Conservation (phyloP, 2,113 vertebrate genomes). For the Fregetta grallaria region DNA sequence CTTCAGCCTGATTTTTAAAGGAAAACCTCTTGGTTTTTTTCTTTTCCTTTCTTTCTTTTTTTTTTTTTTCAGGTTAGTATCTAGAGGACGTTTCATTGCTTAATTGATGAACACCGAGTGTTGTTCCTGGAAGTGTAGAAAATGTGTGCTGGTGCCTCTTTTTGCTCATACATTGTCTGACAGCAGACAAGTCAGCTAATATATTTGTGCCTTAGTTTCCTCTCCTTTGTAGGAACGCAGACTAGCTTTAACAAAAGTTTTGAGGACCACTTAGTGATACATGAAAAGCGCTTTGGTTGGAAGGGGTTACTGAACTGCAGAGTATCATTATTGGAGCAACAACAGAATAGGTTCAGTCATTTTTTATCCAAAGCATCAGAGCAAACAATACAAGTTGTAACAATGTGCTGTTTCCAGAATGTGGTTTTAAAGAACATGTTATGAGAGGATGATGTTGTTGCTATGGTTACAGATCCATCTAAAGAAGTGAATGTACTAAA, state of each 20-base stretch:
- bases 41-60: not conserved
- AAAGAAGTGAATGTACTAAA: not conserved
- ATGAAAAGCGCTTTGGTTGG: not conserved
- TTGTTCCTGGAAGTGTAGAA: not conserved
- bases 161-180: not conserved
- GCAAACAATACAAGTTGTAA: not conserved
- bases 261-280: not conserved
- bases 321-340: not conserved
- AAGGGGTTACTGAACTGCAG: not conserved
- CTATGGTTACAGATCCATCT: slow-evolving; percentile 40
- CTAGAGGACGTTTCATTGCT: not conserved
- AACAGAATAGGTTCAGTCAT: not conserved
- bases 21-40: not conserved
- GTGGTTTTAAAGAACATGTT: slow-evolving; percentile 14
- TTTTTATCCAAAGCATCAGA: not conserved
- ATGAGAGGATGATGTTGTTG: not conserved
- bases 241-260: not conserved
- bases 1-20: not conserved
- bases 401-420: not conserved
- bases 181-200: not conserved
- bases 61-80: too few relatives aligned
- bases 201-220: not conserved
- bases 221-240: not conserved
- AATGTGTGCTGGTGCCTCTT: not conserved
- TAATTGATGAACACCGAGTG: not conserved